phyloP scores from a whole-genome alignment of 2,113 vertebrate species.

The Brachyhypopomus occidentalis region DNA sequence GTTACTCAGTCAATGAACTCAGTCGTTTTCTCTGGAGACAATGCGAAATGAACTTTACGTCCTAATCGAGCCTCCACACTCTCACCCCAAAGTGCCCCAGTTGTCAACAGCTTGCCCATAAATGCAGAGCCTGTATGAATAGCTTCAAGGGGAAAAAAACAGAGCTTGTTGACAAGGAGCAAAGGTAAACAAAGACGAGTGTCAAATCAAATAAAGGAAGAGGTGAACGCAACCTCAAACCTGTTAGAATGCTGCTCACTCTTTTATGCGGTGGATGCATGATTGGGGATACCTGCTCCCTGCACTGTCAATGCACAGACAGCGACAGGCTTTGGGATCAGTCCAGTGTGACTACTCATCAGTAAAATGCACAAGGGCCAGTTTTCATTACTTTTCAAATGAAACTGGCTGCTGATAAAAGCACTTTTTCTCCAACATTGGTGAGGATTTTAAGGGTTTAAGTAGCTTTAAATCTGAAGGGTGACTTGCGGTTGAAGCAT shows the following conservation, averaged over 20 bases:
- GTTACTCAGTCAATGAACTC: constrained; percentile 4
- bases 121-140: neutral
- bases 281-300: neutral
- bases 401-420: constrained; percentile 14
- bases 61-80: neutral
- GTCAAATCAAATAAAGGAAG: constrained; percentile 31
- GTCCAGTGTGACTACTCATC: neutral
- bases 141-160: constrained; percentile 19
- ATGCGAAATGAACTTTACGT: neutral
- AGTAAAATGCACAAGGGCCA: constrained; percentile 28
- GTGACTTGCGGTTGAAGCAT: constrained; percentile 13
- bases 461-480: constrained; percentile 35
- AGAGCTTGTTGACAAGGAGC: constrained; percentile 29
- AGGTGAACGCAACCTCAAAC: constrained; percentile 1
- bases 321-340: constrained; percentile 18
- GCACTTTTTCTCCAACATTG: constrained; percentile 14
- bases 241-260: constrained; percentile 24
- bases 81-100: neutral
- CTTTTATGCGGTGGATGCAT: neutral
- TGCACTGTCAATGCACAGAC: neutral
- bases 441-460: constrained; percentile 40
- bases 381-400: constrained; percentile 27
- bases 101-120: constrained; percentile 23
- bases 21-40: neutral
- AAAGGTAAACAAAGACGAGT: constrained; percentile 30